Conservation (phyloP, 2,797 vertebrate genomes). For the Chaunax sp. region DNA sequence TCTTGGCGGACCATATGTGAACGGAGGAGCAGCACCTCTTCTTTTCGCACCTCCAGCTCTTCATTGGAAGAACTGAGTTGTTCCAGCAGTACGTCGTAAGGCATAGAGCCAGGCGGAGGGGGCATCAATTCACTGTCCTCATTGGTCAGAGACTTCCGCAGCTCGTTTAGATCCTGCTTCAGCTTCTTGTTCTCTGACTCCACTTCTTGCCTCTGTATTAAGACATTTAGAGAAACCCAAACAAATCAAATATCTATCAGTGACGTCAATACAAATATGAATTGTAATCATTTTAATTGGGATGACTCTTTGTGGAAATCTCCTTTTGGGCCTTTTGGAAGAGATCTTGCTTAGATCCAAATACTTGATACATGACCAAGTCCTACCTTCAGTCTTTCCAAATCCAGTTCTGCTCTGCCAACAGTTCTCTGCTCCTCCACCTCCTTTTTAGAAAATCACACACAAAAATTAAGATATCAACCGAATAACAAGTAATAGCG, state of each 20-base stretch:
- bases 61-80: conserved; percentile 93
- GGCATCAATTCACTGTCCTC: conserved; percentile 79
- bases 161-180: conserved; percentile 92
- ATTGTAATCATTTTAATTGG: no score
- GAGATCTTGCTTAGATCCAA: background rate
- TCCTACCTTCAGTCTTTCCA: conserved; percentile 94
- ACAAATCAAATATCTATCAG: background rate
- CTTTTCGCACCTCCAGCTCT: conserved; percentile 94
- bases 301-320: background rate
- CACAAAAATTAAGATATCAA: conserved; percentile 5
- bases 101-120: conserved; percentile 86
- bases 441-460: conserved; percentile 73
- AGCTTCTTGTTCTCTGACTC: conserved; percentile 95
- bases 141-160: conserved; percentile 88
- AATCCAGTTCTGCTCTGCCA: conserved; percentile 91
- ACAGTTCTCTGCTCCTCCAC: conserved; percentile 87
- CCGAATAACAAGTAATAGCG: background rate
- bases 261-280: background rate
- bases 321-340: background rate
- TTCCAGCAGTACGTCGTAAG: conserved; percentile 91
- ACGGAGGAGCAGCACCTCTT: conserved; percentile 94
- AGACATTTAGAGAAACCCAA: conserved; percentile 20
- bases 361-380: background rate
- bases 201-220: conserved; percentile 91
- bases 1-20: conserved; percentile 96